Base-by-base conservation (phyloP, 2,113 vertebrate species). In the Pristiophorus japonicus region DNA sequence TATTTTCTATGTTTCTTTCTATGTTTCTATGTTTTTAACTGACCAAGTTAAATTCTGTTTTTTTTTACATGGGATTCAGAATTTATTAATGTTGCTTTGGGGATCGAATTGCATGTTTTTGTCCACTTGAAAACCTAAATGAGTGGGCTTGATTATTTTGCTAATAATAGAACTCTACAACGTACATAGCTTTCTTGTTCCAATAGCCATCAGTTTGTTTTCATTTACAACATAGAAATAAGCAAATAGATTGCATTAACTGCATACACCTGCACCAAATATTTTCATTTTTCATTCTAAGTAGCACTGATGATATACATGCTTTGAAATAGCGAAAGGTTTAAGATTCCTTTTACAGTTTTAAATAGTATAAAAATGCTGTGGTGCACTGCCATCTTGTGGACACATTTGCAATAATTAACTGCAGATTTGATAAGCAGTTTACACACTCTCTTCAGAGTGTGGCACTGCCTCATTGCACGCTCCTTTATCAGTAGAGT, bases 341-440 rank as follows among this genome's bases (percentile, higher is more conserved):
- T 20, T 45, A 45, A 81, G 38, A 45, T 81, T 81, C 18, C 38
- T 42, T 4, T 20, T 14, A 34, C 70, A 12, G 20, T 22, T 27
- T 47, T 45, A 45, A 30, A 4, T 30, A 27, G 63, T 45, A 30
- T 63, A 38, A 38, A 94, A 67, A 22, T 45, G 22, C n/a, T 94
- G 92, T 94, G 38, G 14, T 47, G 38, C 47, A 67, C 92, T 47
- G 92, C 92, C 92, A 94, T 47, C 92, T 47, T 67, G 92, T 94
- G 92, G 92, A 67, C 92, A 94, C 4, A 30, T 14, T 66, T 45
- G 38, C 3, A 27, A 5, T 67, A 45, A 67, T 42, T 67, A 59
- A 5, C 87, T 59, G 87, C 22, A 88, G 85, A 45, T 30, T 88
- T 4, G 47, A 88, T 12, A 4, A 4, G 85, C 24, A 84, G n/a